Evolutionary conservation across 53 echinoderm and acorn worm genomes (phyloP), one percentile per base, ranked within the genome.

Genomic region (Temnopleurus reevesii): DNA sequence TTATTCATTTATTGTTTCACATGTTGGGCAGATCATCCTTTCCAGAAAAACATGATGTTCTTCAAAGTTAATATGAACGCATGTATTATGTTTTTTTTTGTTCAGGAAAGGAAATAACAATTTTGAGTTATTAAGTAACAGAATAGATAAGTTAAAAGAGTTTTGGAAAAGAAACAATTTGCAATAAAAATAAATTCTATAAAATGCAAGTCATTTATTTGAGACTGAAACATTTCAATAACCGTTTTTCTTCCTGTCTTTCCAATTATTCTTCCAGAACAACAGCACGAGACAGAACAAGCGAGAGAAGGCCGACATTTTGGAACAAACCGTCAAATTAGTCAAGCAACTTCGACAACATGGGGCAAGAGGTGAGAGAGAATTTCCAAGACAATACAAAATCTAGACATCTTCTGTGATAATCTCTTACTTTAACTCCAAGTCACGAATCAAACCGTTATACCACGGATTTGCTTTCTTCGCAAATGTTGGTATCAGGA

Each of bases 271-370:
- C 5, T 12, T 10, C 47, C 53, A 87, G 88, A 34, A 33, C 17
- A 55, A 45, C 30, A 51, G 53, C 71, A 53, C 88, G 7, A 27
- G 88, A 24, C 88, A 87, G 64, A 87, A 53, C 24, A 87, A 87
- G 36, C 88, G 88, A 21, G 88, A 87, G 31, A 87, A 87, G 38
- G 88, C 88, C 19, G 88, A 87, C 71, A 87, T 87, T 53, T 51
- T 87, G 88, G 88, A 87, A 51, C 88, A 87, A 51, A 87, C 88
- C 12, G 88, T 87, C 34, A 87, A 51, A 55, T 53, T 66, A 12
- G 88, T 87, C 88, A 87, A 87, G 71, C 66, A 87, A 36, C 71
- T 87, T 19, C 65, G 88, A 31, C 88, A 87, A 51, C 88, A 49
- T 33, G 71, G 88, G 5, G 3, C 28, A 8, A 17, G 88, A 87